phyloP scores from a whole-genome alignment of 2,797 vertebrate species.

The Gymnothorax reevesii region DNA sequence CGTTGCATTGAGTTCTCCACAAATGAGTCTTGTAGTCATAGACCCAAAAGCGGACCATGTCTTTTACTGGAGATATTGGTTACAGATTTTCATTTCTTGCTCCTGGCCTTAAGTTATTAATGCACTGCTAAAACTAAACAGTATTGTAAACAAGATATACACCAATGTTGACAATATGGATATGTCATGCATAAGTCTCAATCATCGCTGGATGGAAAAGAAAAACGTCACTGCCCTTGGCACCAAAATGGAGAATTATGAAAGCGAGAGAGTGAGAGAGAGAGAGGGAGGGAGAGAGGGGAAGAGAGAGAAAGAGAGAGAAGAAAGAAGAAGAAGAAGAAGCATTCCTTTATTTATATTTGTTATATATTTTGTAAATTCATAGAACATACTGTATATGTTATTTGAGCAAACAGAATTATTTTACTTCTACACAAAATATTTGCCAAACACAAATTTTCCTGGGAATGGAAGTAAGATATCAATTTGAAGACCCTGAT shows the following conservation, averaged over 20 bases:
- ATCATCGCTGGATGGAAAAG: neutral
- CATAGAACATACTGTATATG: too few relatives aligned
- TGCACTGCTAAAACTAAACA: neutral
- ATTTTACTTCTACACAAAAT: too few relatives aligned
- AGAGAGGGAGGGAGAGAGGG: neutral
- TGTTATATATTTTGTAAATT: too few relatives aligned
- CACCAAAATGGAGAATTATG: neutral
- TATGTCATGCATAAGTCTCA: neutral
- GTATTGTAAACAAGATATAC: neutral
- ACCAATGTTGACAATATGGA: neutral
- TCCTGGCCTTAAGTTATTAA: neutral
- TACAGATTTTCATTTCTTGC: neutral
- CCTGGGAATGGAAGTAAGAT: too few relatives aligned
- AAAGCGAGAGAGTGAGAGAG: neutral
- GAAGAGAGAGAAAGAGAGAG: neutral
- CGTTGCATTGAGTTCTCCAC: neutral
- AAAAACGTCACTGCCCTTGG: neutral
- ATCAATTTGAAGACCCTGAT: too few relatives aligned
- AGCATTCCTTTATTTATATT: neutral
- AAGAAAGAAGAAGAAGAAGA: neutral
- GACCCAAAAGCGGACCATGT: neutral
- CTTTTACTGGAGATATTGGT: neutral
- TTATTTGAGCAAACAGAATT: too few relatives aligned
- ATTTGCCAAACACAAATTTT: too few relatives aligned
- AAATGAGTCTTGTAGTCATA: neutral